phyloP scores from a whole-genome alignment of 2,113 vertebrate genomes.

The Xenopus borealis region DNA sequence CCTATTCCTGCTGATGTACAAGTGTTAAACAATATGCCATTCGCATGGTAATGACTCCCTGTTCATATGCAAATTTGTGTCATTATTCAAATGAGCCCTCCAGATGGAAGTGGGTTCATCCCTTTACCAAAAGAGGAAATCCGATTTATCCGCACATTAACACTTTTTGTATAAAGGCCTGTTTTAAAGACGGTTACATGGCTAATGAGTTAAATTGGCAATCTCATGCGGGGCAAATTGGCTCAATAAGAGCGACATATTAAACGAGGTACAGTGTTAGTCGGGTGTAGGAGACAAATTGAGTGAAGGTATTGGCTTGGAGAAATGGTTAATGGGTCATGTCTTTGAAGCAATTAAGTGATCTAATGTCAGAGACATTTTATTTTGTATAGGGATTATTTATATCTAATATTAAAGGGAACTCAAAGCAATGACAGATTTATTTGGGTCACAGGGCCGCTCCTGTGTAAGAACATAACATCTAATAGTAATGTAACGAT shows the following conservation, averaged over 20 bases:
- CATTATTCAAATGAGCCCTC: conserved; percentile 9
- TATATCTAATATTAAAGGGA: neutral
- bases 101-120: neutral
- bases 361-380: too few relatives aligned
- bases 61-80: conserved; percentile 1
- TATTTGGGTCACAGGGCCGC: neutral
- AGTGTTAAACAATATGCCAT: neutral
- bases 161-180: neutral
- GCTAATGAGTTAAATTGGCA: conserved; percentile 2
- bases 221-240: neutral
- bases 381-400: neutral
- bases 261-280: neutral
- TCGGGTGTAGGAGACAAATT: neutral
- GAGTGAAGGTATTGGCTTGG: too few relatives aligned
- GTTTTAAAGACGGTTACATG: neutral
- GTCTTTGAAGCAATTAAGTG: too few relatives aligned
- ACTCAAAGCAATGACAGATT: neutral
- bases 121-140: conserved; percentile 6
- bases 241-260: neutral
- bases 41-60: conserved; percentile 9
- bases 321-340: too few relatives aligned
- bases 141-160: neutral
- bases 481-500: too few relatives aligned
- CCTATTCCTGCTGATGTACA: conserved; percentile 1
- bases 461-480: too few relatives aligned